Percentiles rank a stretch among this genome's conserved stretches.
These are phyloP conservation scores for Pachyseris speciosa DNA, from an alignment of 64 coral and sea anemone genomes.

Conservation along the genomic window DNA sequence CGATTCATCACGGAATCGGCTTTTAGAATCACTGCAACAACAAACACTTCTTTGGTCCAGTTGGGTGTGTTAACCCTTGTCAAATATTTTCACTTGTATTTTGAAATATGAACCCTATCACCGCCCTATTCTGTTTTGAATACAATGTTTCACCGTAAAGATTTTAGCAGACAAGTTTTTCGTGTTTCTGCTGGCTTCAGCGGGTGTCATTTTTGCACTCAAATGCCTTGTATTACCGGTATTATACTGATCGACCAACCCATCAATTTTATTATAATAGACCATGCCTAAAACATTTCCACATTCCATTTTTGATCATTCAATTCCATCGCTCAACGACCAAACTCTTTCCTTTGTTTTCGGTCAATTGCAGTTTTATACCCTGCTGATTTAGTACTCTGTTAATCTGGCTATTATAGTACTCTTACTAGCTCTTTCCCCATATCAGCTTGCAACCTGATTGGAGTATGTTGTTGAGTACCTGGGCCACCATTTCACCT, in stretches of 20 bases:
- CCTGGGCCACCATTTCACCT: too few relatives aligned
- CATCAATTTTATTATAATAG: neutral
- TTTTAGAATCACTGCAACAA: neutral
- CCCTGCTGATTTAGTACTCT: neutral
- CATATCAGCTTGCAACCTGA: neutral
- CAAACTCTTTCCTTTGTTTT: too few relatives aligned
- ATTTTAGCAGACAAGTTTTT: neutral
- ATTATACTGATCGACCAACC: neutral
- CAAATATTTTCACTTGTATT: neutral
- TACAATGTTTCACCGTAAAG: neutral
- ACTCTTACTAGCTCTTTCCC: neutral
- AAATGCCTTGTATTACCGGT: neutral
- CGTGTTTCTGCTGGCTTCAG: neutral
- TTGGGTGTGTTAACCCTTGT: neutral
- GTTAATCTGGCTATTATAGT: neutral
- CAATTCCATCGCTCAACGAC: neutral
- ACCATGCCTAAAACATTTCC: neutral
- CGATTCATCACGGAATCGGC: neutral
- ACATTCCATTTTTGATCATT: neutral
- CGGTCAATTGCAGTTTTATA: neutral
- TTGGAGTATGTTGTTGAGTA: too few relatives aligned
- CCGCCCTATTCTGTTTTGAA: neutral
- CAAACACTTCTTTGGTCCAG: neutral
- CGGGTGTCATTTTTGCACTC: neutral
- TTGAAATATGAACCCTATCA: neutral